These are phyloP conservation scores for Mastomys natalensis DNA, from an alignment of 2,113 vertebrate species.

Conservation along the genomic window DNA sequence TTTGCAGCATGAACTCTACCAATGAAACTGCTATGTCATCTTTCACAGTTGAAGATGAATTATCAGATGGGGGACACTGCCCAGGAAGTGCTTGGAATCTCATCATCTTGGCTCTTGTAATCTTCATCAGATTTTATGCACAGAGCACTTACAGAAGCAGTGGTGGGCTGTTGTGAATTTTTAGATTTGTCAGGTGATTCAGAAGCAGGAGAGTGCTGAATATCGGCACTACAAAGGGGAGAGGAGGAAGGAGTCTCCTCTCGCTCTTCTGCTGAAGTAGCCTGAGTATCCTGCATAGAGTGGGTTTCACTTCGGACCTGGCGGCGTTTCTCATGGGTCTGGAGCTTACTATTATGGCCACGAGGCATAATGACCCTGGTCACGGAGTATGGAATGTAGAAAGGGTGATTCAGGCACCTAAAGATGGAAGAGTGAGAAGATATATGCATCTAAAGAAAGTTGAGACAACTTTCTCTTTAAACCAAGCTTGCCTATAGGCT, in stretches of 20 bases:
- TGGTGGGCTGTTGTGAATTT: neutral
- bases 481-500: neutral
- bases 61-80: neutral
- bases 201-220: neutral
- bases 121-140: neutral
- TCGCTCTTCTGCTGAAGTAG: neutral
- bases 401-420: neutral
- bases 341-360: conserved; percentile 64
- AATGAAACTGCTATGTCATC: neutral
- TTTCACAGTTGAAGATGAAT: neutral
- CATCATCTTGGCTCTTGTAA: neutral
- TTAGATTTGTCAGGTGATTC: neutral
- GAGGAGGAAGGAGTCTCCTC: neutral
- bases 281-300: neutral
- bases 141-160: neutral
- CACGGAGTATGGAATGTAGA: neutral
- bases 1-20: conserved; percentile 28
- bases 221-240: neutral
- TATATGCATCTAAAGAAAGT: neutral
- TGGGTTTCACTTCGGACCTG: neutral
- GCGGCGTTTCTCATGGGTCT: neutral
- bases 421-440: neutral
- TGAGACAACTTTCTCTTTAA: neutral
- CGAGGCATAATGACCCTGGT: neutral
- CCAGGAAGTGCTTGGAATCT: neutral